Conservation (phyloP, 92 coral and sea anemone species). For the Siderastrea radians region DNA sequence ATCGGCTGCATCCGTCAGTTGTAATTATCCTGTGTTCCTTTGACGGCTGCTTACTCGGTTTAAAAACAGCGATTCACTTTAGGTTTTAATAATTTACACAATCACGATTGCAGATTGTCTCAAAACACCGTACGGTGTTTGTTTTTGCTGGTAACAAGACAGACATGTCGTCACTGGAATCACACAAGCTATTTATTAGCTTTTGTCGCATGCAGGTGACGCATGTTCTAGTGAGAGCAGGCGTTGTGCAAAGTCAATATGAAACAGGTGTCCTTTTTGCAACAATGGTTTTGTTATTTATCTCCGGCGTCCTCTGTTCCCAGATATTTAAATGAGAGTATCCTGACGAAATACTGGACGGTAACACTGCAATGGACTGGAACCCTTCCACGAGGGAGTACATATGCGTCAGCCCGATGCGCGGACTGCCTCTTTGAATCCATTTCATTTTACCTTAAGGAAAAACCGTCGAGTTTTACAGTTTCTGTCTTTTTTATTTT, state of each 20-base stretch:
- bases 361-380: too few species aligned
- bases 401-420: too few species aligned
- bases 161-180: background rate
- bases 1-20: background rate
- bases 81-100: conserved; percentile 1
- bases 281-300: background rate
- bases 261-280: background rate
- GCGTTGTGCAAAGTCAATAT: background rate
- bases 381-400: too few species aligned
- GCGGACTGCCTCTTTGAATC: too few species aligned
- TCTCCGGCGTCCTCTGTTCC: background rate
- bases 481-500: too few species aligned
- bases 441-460: too few species aligned
- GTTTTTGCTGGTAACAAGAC: conserved; percentile 26
- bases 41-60: background rate
- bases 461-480: too few species aligned
- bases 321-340: too few species aligned
- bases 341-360: too few species aligned
- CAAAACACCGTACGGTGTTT: background rate
- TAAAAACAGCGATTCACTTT: background rate
- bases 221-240: background rate
- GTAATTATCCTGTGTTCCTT: background rate
- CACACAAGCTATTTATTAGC: too few species aligned
- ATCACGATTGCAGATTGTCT: background rate
- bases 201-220: background rate